Percentiles rank a stretch among this genome's conserved stretches.
These are phyloP conservation scores for Penaeus chinensis DNA, from an alignment of 1,140 invertebrate species.

Conservation along the genomic window DNA sequence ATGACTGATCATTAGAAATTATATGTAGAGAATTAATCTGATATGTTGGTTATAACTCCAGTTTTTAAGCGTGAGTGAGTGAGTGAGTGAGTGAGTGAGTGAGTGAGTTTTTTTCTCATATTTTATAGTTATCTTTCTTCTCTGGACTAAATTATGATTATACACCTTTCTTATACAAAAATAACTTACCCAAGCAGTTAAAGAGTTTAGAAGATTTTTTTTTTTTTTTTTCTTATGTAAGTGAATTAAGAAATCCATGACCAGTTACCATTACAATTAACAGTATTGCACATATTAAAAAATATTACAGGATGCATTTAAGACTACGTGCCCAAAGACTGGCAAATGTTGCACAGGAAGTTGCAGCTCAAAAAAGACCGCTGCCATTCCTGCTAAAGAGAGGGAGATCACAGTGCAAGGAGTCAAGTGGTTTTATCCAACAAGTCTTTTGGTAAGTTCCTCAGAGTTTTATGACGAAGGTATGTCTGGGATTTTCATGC, in stretches of 20 bases:
- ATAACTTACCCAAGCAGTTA: too few relatives aligned
- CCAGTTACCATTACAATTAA: not conserved
- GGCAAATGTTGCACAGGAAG: slow-evolving; percentile 23
- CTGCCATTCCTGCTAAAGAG: not conserved
- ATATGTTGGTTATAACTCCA: not conserved
- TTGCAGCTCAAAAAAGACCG: not conserved
- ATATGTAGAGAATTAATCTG: not conserved
- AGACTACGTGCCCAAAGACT: slow-evolving; percentile 18
- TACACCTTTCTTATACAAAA: too few relatives aligned
- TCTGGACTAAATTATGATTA: too few relatives aligned
- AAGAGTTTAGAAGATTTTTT: too few relatives aligned
- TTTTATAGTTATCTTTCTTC: too few relatives aligned
- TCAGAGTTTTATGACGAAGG: not conserved
- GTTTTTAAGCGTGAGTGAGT: not conserved
- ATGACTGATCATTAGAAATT: not conserved
- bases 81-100: not conserved
- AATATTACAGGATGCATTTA: slow-evolving; percentile 37
- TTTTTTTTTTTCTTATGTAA: too few relatives aligned
- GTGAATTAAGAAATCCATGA: too few relatives aligned
- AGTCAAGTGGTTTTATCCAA: not conserved
- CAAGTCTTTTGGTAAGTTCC: not conserved
- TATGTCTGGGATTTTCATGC: too few relatives aligned
- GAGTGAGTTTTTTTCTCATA: not conserved
- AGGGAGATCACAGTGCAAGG: not conserved
- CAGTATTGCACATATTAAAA: not conserved